Base-by-base conservation (phyloP, 1,140 invertebrate genomes). In the Plutomurus gul region DNA sequence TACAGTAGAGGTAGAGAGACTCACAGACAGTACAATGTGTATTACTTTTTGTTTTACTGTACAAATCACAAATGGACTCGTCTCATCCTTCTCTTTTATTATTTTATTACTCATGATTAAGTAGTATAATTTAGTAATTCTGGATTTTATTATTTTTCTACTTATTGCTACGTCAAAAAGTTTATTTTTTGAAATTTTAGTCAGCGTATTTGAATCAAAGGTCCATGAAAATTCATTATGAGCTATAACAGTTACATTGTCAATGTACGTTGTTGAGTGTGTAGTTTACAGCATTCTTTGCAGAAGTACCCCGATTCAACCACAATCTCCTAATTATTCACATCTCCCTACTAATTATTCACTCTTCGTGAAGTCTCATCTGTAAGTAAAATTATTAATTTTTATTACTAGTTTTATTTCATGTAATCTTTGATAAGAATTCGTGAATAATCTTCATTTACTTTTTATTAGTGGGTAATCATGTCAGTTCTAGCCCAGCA, bases 181-280 rank as follows among this genome's bases (percentile, higher is more conserved):
- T 33, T 65, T 65, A 65, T 25, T 43, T 10, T 10, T 43, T 13
- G 39, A 13, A 27, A 33, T 65, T 33, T 65, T 65, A 33, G 36
- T 65, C 36, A 65, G 56, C 56, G 56, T 65, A 65, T 65, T 65
- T 65, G 56, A 65, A 33, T 65, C 56, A 65, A 65, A 65, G 56
- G 56, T 65, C 56, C 56, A 65, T 65, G 56, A 65, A 65, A 65
- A 65, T 65, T 65, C 25, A 65, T 65, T n/a, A 65, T 65, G 56
- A 65, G 56, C 56, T 65, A 65, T 65, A 36, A 18, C 27, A 65
- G 56, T 65, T 65, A 36, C 56, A 65, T 65, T 65, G 56, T 65
- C 56, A 65, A 27, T 65, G 56, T 65, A 65, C 27, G 30, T 33
- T 30, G 25, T 65, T 65, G 56, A n/a, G 36, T 65, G 27, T 33